These are phyloP conservation scores for Oegoconia quadripuncta DNA, from an alignment of 2,888 invertebrate species.

Conservation along the genomic window DNA sequence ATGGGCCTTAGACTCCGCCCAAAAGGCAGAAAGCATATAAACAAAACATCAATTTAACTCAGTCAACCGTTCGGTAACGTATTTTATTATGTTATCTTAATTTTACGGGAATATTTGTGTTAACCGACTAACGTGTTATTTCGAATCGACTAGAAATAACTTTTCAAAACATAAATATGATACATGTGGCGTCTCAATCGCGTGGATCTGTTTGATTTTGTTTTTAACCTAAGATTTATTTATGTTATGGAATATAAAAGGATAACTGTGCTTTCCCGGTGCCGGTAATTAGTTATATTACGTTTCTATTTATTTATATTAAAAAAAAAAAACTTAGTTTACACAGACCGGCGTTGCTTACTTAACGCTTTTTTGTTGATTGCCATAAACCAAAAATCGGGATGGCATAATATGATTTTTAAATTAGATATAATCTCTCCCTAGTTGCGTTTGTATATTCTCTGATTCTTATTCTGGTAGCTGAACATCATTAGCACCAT, in stretches of 20 bases:
- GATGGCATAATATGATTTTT: too few species aligned
- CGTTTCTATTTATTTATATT: constrained; percentile 41
- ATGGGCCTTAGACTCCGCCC: background rate
- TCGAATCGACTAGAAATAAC: constrained; percentile 64
- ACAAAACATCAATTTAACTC: constrained; percentile 16
- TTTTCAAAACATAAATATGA: constrained; percentile 66
- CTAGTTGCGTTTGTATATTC: too few species aligned
- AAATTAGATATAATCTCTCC: too few species aligned
- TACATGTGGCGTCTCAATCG: constrained; percentile 66
- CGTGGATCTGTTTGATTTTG: constrained; percentile 29
- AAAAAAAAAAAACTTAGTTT: constrained; percentile 17
- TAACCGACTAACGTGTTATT: constrained; percentile 52
- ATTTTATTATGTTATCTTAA: constrained; percentile 66
- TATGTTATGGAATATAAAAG: constrained; percentile 41
- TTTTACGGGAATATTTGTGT: constrained; percentile 58
- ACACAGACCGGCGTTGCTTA: background rate
- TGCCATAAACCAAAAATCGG: background rate
- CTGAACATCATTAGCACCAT: too few species aligned
- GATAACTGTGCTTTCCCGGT: constrained; percentile 34
- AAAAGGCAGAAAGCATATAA: constrained; percentile 24
- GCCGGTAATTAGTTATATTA: constrained; percentile 42
- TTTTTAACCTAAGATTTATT: constrained; percentile 45
- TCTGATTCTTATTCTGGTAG: too few species aligned
- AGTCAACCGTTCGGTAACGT: constrained; percentile 2
- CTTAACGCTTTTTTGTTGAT: background rate